phyloP scores from a whole-genome alignment of 1,140 invertebrate genomes.

The Aporrectodea caliginosa region DNA sequence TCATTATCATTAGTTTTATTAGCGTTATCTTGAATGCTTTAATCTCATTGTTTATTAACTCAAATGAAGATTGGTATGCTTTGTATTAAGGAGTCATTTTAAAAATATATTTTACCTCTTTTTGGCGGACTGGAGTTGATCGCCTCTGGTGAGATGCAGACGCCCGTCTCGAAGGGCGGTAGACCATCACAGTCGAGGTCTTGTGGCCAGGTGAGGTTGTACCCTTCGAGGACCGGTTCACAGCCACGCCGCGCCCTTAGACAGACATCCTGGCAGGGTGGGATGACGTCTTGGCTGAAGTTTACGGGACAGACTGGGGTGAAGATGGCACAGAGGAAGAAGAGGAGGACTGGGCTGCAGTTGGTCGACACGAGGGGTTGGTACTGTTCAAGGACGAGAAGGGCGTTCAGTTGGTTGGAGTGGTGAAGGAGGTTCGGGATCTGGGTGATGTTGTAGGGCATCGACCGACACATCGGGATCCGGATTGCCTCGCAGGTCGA shows the following conservation, averaged over 20 bases:
- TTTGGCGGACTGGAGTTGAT: slow-evolving; percentile 37
- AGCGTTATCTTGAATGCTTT: too few relatives aligned
- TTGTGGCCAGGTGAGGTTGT: slow-evolving; percentile 49
- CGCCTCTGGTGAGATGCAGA: slow-evolving; percentile 48
- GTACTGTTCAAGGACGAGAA: slow-evolving; percentile 48
- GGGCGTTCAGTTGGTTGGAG: slow-evolving; percentile 51
- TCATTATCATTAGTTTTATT: neutral
- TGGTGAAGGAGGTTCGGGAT: slow-evolving; percentile 54
- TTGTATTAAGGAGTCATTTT: too few relatives aligned
- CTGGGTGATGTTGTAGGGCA: slow-evolving; percentile 53
- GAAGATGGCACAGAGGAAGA: slow-evolving; percentile 51
- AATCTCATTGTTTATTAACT: too few relatives aligned
- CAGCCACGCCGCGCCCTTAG: slow-evolving; percentile 43
- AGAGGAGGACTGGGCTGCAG: slow-evolving; percentile 48
- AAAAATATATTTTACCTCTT: neutral
- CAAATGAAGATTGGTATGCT: too few relatives aligned
- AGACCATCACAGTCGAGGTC: slow-evolving; percentile 43
- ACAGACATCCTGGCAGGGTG: slow-evolving; percentile 48
- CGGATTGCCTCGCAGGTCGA: slow-evolving; percentile 46
- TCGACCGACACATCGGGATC: slow-evolving; percentile 49
- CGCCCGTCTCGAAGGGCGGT: slow-evolving; percentile 47
- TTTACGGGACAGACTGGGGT: slow-evolving; percentile 48
- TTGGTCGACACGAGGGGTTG: slow-evolving; percentile 43
- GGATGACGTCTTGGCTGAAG: slow-evolving; percentile 46
- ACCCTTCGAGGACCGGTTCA: slow-evolving; percentile 44